Evolutionary conservation across 1,140 invertebrate species (phyloP).

Genomic region (Heliconius himera): DNA sequence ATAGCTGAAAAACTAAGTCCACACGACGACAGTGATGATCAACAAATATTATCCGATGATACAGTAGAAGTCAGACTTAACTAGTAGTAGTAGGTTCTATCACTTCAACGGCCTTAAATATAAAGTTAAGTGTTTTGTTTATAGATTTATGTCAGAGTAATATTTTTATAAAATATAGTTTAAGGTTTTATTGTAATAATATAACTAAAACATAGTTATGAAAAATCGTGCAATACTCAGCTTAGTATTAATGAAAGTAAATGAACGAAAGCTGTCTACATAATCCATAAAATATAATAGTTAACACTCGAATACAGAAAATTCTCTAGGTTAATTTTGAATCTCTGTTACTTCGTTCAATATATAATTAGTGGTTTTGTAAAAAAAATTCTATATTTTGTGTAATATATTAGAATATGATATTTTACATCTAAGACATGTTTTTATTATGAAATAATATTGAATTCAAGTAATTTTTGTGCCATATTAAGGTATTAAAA

Average conservation of each 20-base stretch:
- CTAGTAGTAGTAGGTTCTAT: slow-evolving; percentile 40
- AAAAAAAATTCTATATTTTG: background rate
- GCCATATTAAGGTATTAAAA: background rate
- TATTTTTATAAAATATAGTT: background rate
- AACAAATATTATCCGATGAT: slow-evolving; percentile 67
- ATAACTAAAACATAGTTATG: no score
- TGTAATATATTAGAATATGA: background rate
- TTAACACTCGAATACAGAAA: background rate
- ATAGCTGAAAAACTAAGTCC: slow-evolving; percentile 80
- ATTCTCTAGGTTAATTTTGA: background rate
- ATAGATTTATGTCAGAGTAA: background rate
- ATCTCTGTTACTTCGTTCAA: background rate
- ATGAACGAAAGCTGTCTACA: background rate
- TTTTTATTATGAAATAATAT: background rate
- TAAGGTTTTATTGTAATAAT: background rate
- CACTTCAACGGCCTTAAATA: background rate
- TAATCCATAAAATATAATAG: background rate
- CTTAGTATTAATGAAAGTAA: background rate
- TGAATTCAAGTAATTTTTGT: background rate
- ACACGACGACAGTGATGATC: slow-evolving; percentile 81
- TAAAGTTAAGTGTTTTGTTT: background rate
- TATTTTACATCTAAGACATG: background rate
- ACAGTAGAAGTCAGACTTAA: slow-evolving; percentile 71
- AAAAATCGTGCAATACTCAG: slow-evolving; percentile 25
- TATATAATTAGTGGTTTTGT: background rate